Conservation (phyloP, 1,140 invertebrate species). For the Steinernema feltiae region DNA sequence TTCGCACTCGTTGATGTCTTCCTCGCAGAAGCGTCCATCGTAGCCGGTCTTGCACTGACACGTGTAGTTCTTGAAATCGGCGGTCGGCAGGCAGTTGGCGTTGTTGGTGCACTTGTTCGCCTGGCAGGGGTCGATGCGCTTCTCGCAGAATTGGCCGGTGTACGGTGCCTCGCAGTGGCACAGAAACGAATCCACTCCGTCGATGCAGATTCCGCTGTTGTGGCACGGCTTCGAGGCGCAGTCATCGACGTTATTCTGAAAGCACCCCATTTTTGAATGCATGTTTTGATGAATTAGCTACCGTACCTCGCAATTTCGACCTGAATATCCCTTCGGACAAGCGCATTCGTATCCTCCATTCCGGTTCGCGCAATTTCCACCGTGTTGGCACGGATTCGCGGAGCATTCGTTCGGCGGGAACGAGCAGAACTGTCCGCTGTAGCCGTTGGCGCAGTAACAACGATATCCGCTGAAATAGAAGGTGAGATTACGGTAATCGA, state of each 20-base stretch:
- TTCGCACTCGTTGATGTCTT: not conserved
- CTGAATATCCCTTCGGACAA: conserved; percentile 79
- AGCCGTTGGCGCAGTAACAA: not conserved
- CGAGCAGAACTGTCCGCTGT: not conserved
- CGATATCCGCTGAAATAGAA: conserved; percentile 4
- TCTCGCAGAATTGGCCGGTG: conserved; percentile 43
- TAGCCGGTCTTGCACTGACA: not conserved
- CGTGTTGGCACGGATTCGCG: conserved; percentile 68
- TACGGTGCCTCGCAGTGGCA: conserved; percentile 53
- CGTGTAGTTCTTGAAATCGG: not conserved
- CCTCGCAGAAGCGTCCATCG: not conserved
- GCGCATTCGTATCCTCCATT: conserved; percentile 73
- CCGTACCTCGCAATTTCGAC: conserved; percentile 72
- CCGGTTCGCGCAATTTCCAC: conserved; percentile 72
- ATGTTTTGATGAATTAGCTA: too few species aligned
- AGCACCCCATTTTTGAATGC: too few species aligned
- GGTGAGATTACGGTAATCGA: not conserved
- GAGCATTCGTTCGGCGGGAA: conserved; percentile 20
- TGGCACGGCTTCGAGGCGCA: conserved; percentile 67
- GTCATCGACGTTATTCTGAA: not conserved
- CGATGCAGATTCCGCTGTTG: conserved; percentile 71
- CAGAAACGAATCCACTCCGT: conserved; percentile 49
- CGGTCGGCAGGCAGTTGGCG: not conserved
- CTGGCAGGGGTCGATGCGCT: conserved; percentile 50
- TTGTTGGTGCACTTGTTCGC: not conserved